These are phyloP conservation scores for Eidolon dupreanum DNA, from an alignment of 2,797 vertebrate species.

Conservation along the genomic window DNA sequence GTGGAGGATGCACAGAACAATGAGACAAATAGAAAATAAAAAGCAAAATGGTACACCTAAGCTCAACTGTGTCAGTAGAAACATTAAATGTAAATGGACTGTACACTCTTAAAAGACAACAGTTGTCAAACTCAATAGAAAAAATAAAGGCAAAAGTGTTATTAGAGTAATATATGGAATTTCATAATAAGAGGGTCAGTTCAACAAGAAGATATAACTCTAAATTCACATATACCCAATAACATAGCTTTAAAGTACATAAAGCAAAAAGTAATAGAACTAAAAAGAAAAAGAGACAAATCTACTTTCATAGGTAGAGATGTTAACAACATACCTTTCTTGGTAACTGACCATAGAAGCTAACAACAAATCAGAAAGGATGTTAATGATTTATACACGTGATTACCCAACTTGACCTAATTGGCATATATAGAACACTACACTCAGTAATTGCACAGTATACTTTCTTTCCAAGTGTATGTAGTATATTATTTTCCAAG, in stretches of 20 bases:
- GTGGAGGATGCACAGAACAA: not conserved
- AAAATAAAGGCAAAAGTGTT: slow-evolving; percentile 35
- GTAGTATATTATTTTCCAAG: not conserved
- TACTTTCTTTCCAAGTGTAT: not conserved
- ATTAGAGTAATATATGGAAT: not conserved
- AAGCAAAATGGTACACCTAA: slow-evolving; percentile 18
- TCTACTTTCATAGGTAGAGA: not conserved
- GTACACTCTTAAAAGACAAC: not conserved
- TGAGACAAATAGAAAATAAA: not conserved
- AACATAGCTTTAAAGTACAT: not conserved
- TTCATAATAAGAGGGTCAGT: not conserved
- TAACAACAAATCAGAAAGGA: not conserved
- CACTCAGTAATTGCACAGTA: not conserved
- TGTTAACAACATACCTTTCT: not conserved
- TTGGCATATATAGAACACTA: not conserved
- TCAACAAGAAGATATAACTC: not conserved
- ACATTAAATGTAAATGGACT: slow-evolving; percentile 22
- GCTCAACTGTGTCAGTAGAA: not conserved
- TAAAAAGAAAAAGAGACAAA: not conserved
- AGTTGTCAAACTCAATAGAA: slow-evolving; percentile 22
- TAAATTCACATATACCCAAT: not conserved
- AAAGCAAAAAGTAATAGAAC: slow-evolving; percentile 32
- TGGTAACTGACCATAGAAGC: not conserved
- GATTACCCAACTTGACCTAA: not conserved
- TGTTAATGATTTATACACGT: not conserved